Base-by-base conservation (phyloP, 1,140 invertebrate genomes). In the Lepidurus couesii region DNA sequence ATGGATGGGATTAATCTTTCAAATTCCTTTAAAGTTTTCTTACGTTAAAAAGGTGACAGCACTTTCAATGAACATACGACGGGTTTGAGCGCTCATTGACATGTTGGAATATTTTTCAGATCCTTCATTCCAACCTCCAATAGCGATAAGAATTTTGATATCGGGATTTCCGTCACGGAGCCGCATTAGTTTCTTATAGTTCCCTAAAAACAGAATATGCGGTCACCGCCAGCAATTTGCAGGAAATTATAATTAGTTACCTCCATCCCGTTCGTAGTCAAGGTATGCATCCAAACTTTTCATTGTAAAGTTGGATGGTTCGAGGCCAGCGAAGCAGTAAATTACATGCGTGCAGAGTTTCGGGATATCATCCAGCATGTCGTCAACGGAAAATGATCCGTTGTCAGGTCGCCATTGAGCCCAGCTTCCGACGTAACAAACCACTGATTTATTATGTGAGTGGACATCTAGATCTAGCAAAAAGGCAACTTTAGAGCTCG, bases 71-170 rank as follows among this genome's bases (percentile, higher is more conserved):
- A 95, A 95, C 42, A 82, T 85, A 8, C 84, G 84, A 78, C 93
- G 88, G 8, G 84, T 84, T 4, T 85, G 83, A 0, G 87, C 83
- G 78, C 88, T 87, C 7, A 87, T 85, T 0, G 91, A 92, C 87
- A 96, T 88, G 1, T 84, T 86, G 1, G 93, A 95, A 83, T 93
- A 96, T 82, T 93, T 93, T 21, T 83, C 82, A 0, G 92, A 93
- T 0, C 93, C 93, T 85, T 95, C 93, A 82, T 94, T 95, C 93
- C 93, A 95, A 1, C 94, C 94, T 0, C 95, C 95, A 53, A 96
- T 91, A 9, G 93, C 93, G 3, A 96, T 81, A 1, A 90, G 88
- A 1, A 93, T 87, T 84, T 93, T 95, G 6, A 96, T 83, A 80
- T 90, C 87, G 0, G 92, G 92, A 85, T 94, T 90, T 10, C 86